Percentiles rank a stretch among this genome's conserved stretches.
These are phyloP conservation scores for Sebastes goodei DNA, from an alignment of 2,797 vertebrate genomes.

Conservation along the genomic window DNA sequence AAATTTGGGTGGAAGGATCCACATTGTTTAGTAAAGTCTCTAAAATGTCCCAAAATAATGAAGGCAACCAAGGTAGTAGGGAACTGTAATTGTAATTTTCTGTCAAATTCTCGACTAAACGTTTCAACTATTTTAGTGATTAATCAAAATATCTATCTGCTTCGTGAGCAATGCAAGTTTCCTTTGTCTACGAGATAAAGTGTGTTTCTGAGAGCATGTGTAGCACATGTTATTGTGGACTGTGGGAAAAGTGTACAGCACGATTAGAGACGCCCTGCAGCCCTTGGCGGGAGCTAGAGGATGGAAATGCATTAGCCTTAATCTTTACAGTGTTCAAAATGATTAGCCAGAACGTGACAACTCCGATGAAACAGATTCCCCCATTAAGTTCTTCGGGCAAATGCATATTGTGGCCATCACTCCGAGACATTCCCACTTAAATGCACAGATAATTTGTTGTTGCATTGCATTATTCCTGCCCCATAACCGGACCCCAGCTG, in stretches of 20 bases:
- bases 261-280: conserved; percentile 59
- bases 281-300: conserved; percentile 29
- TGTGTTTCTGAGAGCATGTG: conserved; percentile 15
- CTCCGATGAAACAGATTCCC: conserved; percentile 68
- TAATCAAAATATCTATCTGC: not conserved
- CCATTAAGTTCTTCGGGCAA: conserved; percentile 86
- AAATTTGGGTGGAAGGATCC: not conserved
- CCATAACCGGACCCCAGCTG: conserved; percentile 83
- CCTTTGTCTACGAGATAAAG: not conserved
- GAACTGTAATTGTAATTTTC: not conserved
- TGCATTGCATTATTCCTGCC: conserved; percentile 83
- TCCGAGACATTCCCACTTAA: conserved; percentile 81
- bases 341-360: conserved; percentile 80
- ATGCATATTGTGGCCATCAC: conserved; percentile 90
- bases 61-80: not conserved
- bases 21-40: not conserved
- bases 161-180: not conserved
- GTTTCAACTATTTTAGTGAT: not conserved
- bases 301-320: conserved; percentile 69
- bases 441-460: conserved; percentile 86
- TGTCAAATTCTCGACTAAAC: not conserved
- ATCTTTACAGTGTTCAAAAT: conserved; percentile 74
- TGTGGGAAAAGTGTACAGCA: conserved; percentile 42
- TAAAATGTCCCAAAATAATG: not conserved
- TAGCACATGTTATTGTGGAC: conserved; percentile 40